A percentile compares a stretch with the other conserved stretches of the same genome.
Evolutionary conservation across 2,888 invertebrate genomes (phyloP).

Genomic region (Acrobasis consociella): DNA sequence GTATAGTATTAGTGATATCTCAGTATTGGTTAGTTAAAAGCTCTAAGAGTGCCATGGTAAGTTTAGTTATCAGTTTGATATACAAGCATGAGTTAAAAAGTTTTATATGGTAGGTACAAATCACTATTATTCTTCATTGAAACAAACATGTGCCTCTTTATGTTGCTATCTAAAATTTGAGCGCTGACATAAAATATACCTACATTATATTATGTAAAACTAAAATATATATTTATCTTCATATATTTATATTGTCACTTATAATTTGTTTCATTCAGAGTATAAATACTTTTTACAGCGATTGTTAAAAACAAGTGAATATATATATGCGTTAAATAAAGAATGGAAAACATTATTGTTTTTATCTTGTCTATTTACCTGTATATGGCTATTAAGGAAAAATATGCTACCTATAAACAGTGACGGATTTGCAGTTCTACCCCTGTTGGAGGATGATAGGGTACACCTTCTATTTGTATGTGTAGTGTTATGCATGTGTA

Average conservation of each 20-base stretch:
- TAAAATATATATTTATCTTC: neutral
- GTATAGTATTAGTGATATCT: too few relatives aligned
- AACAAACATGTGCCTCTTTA: neutral
- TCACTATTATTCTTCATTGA: neutral
- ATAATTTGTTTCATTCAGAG: slow-evolving; percentile 17
- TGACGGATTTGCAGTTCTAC: too few relatives aligned
- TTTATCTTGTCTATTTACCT: slow-evolving; percentile 2
- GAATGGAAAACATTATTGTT: slow-evolving; percentile 5
- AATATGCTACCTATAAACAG: too few relatives aligned
- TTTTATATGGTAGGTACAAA: neutral
- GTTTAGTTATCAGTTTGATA: too few relatives aligned
- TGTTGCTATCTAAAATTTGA: neutral
- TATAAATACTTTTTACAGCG: slow-evolving; percentile 26
- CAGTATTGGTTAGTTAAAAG: too few relatives aligned
- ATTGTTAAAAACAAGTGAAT: slow-evolving; percentile 28
- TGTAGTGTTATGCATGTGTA: too few relatives aligned
- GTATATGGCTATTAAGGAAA: too few relatives aligned
- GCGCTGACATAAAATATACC: neutral
- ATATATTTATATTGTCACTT: neutral
- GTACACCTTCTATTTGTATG: too few relatives aligned
- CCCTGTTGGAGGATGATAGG: too few relatives aligned
- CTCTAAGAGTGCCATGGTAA: too few relatives aligned
- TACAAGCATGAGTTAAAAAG: too few relatives aligned
- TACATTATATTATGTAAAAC: neutral
- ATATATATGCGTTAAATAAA: slow-evolving; percentile 33